Evolutionary conservation across 2,888 invertebrate species (phyloP).

Genomic region (Hyposoter didymator): DNA sequence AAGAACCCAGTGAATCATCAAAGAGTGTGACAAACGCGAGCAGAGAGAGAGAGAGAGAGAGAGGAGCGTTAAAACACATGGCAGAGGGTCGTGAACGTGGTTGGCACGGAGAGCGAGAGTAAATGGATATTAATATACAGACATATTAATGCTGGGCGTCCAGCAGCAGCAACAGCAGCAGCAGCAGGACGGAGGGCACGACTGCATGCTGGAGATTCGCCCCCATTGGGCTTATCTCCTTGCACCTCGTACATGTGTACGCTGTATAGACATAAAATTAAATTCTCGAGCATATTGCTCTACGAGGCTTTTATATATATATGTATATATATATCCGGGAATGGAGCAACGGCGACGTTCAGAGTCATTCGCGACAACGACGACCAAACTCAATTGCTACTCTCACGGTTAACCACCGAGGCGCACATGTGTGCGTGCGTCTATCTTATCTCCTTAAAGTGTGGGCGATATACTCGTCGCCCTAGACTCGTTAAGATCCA

Average conservation of each 20-base stretch:
- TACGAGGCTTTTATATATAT: not conserved
- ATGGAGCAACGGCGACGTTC: not conserved
- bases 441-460: constrained; percentile 27
- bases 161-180: not conserved
- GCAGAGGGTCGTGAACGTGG: not conserved
- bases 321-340: not conserved
- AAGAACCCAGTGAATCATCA: not conserved
- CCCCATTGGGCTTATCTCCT: constrained; percentile 55
- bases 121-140: constrained; percentile 7
- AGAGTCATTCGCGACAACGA: constrained; percentile 21
- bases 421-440: not conserved
- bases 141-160: not conserved
- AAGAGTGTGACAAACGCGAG: not conserved
- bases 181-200: not conserved
- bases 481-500: constrained; percentile 39
- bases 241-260: constrained; percentile 49
- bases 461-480: not conserved
- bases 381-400: constrained; percentile 35
- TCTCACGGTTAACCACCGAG: not conserved
- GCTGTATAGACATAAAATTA: not conserved
- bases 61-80: constrained; percentile 8
- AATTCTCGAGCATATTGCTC: not conserved
- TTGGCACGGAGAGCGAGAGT: constrained; percentile 32
- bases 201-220: not conserved
- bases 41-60: not conserved